phyloP scores from a whole-genome alignment of 2,888 invertebrate genomes.

The Eristalis arbustorum region DNA sequence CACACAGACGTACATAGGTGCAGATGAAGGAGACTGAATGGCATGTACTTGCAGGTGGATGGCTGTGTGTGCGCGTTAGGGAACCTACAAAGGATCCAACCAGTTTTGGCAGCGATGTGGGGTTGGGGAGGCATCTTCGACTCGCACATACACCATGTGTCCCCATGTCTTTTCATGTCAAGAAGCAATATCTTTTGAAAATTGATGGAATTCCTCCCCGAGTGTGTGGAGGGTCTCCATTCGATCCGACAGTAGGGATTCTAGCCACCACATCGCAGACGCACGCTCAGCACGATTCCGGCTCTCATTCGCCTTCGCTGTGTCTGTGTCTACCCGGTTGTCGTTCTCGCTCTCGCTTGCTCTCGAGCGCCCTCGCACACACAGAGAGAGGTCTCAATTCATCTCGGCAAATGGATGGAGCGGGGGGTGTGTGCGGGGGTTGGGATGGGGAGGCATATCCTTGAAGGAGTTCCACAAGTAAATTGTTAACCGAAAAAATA shows the following conservation, averaged over 20 bases:
- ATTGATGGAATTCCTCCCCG: constrained; percentile 26
- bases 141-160: constrained; percentile 20
- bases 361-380: neutral
- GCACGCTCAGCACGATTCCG: constrained; percentile 33
- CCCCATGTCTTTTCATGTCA: constrained; percentile 50
- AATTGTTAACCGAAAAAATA: constrained; percentile 49
- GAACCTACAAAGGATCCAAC: neutral
- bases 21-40: constrained; percentile 3
- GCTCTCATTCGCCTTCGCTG: neutral
- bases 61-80: neutral
- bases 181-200: constrained; percentile 60
- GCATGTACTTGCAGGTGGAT: constrained; percentile 8
- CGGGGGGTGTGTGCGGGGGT: neutral
- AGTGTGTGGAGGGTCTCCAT: neutral
- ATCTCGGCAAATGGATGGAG: neutral
- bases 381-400: neutral
- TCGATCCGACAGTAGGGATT: neutral
- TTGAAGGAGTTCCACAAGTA: constrained; percentile 40
- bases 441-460: too few species aligned
- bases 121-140: constrained; percentile 2
- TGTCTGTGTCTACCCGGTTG: neutral
- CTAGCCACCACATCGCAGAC: too few species aligned
- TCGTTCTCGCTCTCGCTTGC: neutral
- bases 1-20: neutral
- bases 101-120: neutral